Evolutionary conservation across 30 jellyfish, hydroid and myxozoan genomes (phyloP).

Genomic region (Morbakka virulenta): DNA sequence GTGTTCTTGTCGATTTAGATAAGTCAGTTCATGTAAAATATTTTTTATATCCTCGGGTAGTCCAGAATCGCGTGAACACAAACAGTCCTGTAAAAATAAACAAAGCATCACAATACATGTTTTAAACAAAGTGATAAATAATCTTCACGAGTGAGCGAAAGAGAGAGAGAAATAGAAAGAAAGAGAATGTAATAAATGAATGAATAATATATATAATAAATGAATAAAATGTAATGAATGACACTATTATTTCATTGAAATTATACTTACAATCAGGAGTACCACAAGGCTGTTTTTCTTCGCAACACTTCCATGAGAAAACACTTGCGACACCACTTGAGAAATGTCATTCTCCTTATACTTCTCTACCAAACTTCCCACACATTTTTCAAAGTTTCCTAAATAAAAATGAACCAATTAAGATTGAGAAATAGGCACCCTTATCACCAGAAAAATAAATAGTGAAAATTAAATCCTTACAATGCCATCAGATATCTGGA

Average conservation of each 20-base stretch:
- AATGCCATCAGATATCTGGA: too few species aligned
- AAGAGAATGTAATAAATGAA: too few species aligned
- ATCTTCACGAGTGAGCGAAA: too few species aligned
- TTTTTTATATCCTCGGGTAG: conserved; percentile 75
- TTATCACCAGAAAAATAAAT: too few species aligned
- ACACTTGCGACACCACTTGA: conserved; percentile 40
- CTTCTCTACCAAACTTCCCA: conserved; percentile 62
- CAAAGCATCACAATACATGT: neutral
- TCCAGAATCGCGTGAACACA: conserved; percentile 77
- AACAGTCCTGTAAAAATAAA: conserved; percentile 60
- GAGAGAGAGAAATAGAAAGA: neutral
- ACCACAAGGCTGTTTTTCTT: conserved; percentile 73
- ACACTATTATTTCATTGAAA: neutral
- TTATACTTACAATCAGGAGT: conserved; percentile 65
- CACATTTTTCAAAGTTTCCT: conserved; percentile 95
- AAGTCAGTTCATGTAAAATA: conserved; percentile 70
- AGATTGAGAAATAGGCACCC: too few species aligned
- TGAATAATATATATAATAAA: too few species aligned
- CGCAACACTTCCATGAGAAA: conserved; percentile 85
- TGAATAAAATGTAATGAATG: neutral
- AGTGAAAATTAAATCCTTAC: too few species aligned
- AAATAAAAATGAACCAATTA: neutral
- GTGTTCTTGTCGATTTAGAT: conserved; percentile 87
- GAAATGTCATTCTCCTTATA: conserved; percentile 50
- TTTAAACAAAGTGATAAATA: neutral